These are phyloP conservation scores for Enteromius thamalakanensis DNA, from an alignment of 2,797 vertebrate genomes.

Conservation along the genomic window DNA sequence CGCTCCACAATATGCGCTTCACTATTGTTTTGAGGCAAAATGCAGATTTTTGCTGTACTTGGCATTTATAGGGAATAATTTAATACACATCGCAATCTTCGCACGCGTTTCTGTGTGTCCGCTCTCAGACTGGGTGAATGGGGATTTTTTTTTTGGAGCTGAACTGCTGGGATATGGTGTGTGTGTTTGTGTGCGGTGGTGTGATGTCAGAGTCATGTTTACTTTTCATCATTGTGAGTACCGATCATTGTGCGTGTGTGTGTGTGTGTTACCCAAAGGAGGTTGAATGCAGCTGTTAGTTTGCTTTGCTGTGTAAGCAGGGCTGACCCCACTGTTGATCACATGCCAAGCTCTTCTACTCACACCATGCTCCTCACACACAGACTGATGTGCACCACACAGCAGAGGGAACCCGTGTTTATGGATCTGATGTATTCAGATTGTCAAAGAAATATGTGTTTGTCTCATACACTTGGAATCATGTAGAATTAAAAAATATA, in stretches of 20 bases:
- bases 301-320: constrained; percentile 42
- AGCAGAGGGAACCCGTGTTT: background rate
- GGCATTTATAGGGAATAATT: constrained; percentile 61
- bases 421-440: background rate
- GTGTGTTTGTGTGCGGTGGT: background rate
- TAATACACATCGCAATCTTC: constrained; percentile 54
- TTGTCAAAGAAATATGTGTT: background rate
- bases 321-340: constrained; percentile 34
- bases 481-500: background rate
- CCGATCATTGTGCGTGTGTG: constrained; percentile 2
- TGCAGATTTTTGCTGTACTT: constrained; percentile 62
- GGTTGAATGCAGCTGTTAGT: constrained; percentile 39
- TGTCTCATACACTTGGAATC: background rate
- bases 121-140: constrained; percentile 44
- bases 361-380: constrained; percentile 15
- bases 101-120: constrained; percentile 40
- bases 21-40: constrained; percentile 61
- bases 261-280: constrained; percentile 34
- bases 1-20: constrained; percentile 42
- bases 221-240: background rate
- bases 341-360: constrained; percentile 33
- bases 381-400: constrained; percentile 11
- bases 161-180: background rate
- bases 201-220: constrained; percentile 9
- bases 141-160: background rate